These are phyloP conservation scores for Polyodon spathula DNA, from an alignment of 2,113 vertebrate species.

Conservation along the genomic window DNA sequence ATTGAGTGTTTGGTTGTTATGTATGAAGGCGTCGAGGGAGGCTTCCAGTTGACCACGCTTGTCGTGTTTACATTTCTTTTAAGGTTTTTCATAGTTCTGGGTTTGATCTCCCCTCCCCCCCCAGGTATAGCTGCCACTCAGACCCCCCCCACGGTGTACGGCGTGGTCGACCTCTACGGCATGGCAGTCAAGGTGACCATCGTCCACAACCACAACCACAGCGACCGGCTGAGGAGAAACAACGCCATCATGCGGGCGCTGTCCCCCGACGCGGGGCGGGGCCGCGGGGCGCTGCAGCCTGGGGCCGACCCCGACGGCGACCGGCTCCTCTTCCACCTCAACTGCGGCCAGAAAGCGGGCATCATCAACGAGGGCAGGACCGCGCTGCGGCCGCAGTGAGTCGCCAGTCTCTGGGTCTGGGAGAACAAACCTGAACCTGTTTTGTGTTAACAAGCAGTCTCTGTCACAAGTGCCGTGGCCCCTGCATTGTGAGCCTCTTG, in stretches of 20 bases:
- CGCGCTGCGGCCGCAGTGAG: slow-evolving; percentile 79
- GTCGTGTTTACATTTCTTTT: too few species aligned
- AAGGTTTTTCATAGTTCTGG: too few species aligned
- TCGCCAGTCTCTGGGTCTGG: slow-evolving; percentile 3
- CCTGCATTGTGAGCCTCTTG: too few species aligned
- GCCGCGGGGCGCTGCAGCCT: slow-evolving; percentile 45
- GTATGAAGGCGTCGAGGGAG: too few species aligned
- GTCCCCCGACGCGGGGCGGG: slow-evolving; percentile 68
- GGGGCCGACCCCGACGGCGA: slow-evolving; percentile 59
- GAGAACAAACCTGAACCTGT: neutral
- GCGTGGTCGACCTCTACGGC: slow-evolving; percentile 86
- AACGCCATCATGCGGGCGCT: slow-evolving; percentile 83
- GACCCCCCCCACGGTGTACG: slow-evolving; percentile 77
- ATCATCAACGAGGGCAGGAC: slow-evolving; percentile 81
- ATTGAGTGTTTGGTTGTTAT: too few species aligned
- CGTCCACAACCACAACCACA: slow-evolving; percentile 87
- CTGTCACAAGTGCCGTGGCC: too few species aligned
- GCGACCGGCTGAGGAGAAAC: slow-evolving; percentile 81
- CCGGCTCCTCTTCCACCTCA: slow-evolving; percentile 77
- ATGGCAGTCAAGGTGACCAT: slow-evolving; percentile 94
- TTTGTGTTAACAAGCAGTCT: too few species aligned
- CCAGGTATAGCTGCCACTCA: slow-evolving; percentile 75
- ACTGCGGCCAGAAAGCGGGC: slow-evolving; percentile 85
- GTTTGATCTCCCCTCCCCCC: neutral
- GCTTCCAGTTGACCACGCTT: too few species aligned